A percentile compares a stretch with the other conserved stretches of the same genome.
Evolutionary conservation across 2,888 invertebrate species (phyloP).

Genomic region (Polyommatus icarus): DNA sequence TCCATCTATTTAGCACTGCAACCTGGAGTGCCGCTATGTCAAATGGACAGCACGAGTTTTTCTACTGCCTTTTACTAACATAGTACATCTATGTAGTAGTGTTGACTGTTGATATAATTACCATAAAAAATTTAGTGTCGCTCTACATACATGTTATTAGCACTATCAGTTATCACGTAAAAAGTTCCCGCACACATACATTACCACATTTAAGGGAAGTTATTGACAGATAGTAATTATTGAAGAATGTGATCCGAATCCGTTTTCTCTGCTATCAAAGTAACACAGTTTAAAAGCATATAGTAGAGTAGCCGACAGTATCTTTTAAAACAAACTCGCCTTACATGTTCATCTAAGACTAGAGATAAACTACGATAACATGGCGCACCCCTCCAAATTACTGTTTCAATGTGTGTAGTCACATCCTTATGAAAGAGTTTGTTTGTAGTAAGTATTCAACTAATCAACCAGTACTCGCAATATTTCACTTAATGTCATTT

Average conservation of each 20-base stretch:
- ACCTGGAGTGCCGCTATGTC: neutral
- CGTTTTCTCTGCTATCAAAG: constrained; percentile 40
- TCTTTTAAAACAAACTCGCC: no score
- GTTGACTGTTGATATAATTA: neutral
- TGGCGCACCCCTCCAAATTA: no score
- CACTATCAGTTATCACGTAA: constrained; percentile 31
- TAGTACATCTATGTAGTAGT: neutral
- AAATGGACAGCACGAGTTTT: neutral
- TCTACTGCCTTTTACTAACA: neutral
- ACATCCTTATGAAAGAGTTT: no score
- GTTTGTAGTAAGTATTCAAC: no score
- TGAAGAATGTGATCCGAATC: constrained; percentile 42
- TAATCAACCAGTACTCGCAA: no score
- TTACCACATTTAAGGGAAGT: constrained; percentile 30
- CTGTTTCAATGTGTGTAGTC: no score
- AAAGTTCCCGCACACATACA: constrained; percentile 27
- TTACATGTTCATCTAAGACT: no score
- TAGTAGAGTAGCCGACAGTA: neutral
- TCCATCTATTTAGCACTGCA: no score
- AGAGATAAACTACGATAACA: no score
- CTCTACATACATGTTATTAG: constrained; percentile 29
- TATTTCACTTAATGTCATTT: no score
- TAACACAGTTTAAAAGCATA: neutral
- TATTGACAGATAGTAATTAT: constrained; percentile 41
- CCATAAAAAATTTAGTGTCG: neutral